Conservation (phyloP, 1,140 invertebrate genomes). For the Tetranychus urticae region DNA sequence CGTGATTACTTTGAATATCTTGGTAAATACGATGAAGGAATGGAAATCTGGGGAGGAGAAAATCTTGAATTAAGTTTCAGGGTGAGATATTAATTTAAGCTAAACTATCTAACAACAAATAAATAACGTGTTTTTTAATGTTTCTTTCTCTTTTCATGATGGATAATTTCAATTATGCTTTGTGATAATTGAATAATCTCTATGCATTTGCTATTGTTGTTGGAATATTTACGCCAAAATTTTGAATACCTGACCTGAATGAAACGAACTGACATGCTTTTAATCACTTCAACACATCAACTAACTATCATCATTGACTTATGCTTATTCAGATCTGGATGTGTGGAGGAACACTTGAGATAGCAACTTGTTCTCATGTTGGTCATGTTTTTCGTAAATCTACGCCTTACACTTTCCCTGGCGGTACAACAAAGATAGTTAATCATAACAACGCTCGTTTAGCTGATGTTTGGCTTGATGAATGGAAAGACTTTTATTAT, state of each 20-base stretch:
- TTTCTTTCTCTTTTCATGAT: background rate
- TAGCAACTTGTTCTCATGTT: conserved; percentile 70
- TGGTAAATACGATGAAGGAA: conserved; percentile 90
- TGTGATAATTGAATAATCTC: background rate
- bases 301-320: no score
- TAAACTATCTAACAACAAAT: background rate
- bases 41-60: conserved; percentile 89
- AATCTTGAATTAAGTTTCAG: conserved; percentile 2
- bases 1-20: conserved; percentile 89
- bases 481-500: conserved; percentile 95
- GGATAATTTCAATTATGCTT: background rate
- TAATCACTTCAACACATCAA: no score
- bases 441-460: conserved; percentile 93
- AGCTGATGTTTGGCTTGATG: conserved; percentile 90
- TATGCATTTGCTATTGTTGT: background rate
- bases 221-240: no score
- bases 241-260: no score
- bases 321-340: conserved; percentile 57
- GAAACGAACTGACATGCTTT: no score
- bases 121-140: background rate
- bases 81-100: background rate
- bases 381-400: conserved; percentile 96
- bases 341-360: conserved; percentile 78
- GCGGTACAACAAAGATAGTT: conserved; percentile 87
- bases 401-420: conserved; percentile 95